Base-by-base conservation (phyloP, 2,888 invertebrate genomes). In the Ectemnius lituratus region DNA sequence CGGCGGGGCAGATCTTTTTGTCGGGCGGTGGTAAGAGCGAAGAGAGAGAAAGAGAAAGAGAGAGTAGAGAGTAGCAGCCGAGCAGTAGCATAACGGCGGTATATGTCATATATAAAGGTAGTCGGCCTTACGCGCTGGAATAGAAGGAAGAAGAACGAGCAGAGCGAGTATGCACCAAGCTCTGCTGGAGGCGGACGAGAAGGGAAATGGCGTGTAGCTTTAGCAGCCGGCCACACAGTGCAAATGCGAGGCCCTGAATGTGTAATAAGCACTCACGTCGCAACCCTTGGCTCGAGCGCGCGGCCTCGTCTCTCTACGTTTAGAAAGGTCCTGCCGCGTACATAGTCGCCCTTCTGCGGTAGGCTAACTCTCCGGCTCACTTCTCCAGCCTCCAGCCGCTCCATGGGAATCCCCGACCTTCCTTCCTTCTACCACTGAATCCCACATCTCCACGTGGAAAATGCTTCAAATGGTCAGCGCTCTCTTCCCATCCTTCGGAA, bases 201-300 rank as follows among this genome's bases (percentile, higher is more conserved):
- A 57, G 64, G 61, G 67, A 62, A 71, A 78, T 57, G 66, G 69
- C 59, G 72, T 45, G 57, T 62, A 71, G 73, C 79, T 80, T 80
- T 68, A 14, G 16, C 77, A 67, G 66, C 80, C 68, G 67, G 80
- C 70, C 72, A 70, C 78, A 52, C 52, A 75, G 78, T 81, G 81
- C 79, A 84, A 85, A 84, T 78, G 85, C 83, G 37, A 79, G 78
- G 74, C 78, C 82, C 85, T 88, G 87, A 88, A 88, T 88, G 88
- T 88, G 87, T 88, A 88, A 88, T 88, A 87, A 87, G 87, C 88
- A 88, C 88, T 88, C 86, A 79, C 77, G 80, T 78, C 74, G 81
- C 83, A 80, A 80, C 84, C 86, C 83, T 82, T 78, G 78, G 79
- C 75, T 77, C 76, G 73, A 75, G 75, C 73, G 66, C 75, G 52